A percentile compares a stretch with the other conserved stretches of the same genome.
Evolutionary conservation across 2,888 invertebrate species (phyloP).

Genomic region (Trichopoda pennipes): DNA sequence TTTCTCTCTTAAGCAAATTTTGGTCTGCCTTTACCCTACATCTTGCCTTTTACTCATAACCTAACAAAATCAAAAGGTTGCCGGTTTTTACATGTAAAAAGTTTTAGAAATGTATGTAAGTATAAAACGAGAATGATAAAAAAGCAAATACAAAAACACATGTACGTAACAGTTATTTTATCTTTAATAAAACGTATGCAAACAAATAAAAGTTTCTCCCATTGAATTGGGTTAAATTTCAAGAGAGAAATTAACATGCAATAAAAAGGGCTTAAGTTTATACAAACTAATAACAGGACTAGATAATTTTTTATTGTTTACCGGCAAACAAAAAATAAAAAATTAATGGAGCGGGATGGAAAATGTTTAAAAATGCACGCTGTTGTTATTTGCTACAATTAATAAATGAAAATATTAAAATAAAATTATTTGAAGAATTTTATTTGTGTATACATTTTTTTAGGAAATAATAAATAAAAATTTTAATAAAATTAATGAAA

Average conservation of each 20-base stretch:
- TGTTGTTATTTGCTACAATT: not conserved
- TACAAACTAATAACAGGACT: slow-evolving; percentile 42
- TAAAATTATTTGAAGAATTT: not conserved
- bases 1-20: slow-evolving; percentile 50
- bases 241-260: slow-evolving; percentile 67
- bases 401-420: not conserved
- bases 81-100: slow-evolving; percentile 11
- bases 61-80: slow-evolving; percentile 58
- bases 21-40: slow-evolving; percentile 18
- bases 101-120: not conserved
- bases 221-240: slow-evolving; percentile 66
- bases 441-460: not conserved
- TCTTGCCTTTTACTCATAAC: slow-evolving; percentile 24
- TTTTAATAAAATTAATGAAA: not conserved
- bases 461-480: not conserved
- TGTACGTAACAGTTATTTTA: slow-evolving; percentile 37
- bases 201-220: slow-evolving; percentile 61
- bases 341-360: not conserved
- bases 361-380: not conserved
- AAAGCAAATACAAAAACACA: slow-evolving; percentile 30
- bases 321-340: not conserved
- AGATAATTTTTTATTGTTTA: slow-evolving; percentile 60
- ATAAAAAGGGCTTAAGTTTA: slow-evolving; percentile 61
- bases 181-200: slow-evolving; percentile 46
- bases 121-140: slow-evolving; percentile 29